phyloP scores from a whole-genome alignment of 2,113 vertebrate species.

The Himantopus leucocephalus region DNA sequence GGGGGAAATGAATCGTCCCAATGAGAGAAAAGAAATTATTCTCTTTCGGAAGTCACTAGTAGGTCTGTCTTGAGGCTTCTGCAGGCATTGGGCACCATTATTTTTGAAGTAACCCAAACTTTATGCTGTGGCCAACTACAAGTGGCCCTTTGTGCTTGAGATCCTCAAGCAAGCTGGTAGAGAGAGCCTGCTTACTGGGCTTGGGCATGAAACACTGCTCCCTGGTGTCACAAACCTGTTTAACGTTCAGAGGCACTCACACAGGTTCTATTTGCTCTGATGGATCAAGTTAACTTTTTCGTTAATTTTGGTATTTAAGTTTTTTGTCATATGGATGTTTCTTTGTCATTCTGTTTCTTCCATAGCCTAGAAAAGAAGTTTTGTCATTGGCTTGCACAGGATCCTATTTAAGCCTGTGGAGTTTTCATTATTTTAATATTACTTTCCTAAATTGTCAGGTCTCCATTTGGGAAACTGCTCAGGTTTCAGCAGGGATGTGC shows the following conservation, averaged over 20 bases:
- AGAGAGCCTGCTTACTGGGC: neutral
- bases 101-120: neutral
- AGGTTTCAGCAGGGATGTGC: neutral
- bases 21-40: neutral
- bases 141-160: neutral
- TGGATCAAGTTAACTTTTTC: neutral
- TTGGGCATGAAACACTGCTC: neutral
- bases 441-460: neutral
- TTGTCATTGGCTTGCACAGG: neutral
- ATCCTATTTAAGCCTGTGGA: neutral
- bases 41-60: neutral
- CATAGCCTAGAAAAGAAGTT: neutral
- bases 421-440: neutral
- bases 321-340: neutral
- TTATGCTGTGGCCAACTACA: neutral
- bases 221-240: neutral
- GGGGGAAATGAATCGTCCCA: neutral
- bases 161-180: neutral
- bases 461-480: neutral
- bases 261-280: neutral
- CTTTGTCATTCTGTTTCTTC: neutral
- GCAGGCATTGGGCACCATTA: neutral
- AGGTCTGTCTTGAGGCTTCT: neutral
- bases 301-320: neutral
- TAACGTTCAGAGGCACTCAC: neutral